phyloP scores from a whole-genome alignment of 2,113 vertebrate genomes.

The Narcine bancroftii region DNA sequence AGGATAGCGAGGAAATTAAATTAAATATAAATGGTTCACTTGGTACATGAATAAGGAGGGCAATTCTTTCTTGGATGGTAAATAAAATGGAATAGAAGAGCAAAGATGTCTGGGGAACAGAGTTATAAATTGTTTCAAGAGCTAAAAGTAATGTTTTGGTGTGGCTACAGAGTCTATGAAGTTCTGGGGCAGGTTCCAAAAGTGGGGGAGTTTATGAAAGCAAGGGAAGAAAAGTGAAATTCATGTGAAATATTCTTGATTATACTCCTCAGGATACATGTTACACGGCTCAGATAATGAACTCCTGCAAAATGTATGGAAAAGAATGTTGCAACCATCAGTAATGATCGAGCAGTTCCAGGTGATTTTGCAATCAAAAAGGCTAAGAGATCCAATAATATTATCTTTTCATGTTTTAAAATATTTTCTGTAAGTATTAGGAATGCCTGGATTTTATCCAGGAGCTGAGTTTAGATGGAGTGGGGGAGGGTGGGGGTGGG shows the following conservation, averaged over 20 bases:
- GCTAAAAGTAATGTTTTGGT: no score
- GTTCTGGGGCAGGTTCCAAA: no score
- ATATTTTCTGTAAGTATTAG: background rate
- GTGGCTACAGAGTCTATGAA: no score
- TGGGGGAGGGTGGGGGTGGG: no score
- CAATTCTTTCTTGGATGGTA: no score
- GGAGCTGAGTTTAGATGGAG: no score
- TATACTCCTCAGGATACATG: background rate
- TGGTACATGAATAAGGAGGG: no score
- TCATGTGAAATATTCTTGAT: background rate
- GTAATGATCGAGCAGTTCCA: background rate
- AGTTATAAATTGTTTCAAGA: no score
- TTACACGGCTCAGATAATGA: background rate
- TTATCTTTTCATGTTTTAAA: background rate
- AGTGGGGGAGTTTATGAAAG: background rate
- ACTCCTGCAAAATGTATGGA: background rate
- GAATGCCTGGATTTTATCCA: background rate
- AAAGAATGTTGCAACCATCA: background rate
- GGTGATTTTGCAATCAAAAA: background rate
- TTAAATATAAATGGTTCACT: slow-evolving; percentile 4
- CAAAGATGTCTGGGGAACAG: no score
- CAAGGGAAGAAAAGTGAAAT: background rate
- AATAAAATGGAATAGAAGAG: no score
- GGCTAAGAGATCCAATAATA: background rate
- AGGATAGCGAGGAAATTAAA: background rate